A percentile compares a stretch with the other conserved stretches of the same genome.
Conservation (phyloP, 2,797 vertebrate species). For the Myotis vivesi region DNA sequence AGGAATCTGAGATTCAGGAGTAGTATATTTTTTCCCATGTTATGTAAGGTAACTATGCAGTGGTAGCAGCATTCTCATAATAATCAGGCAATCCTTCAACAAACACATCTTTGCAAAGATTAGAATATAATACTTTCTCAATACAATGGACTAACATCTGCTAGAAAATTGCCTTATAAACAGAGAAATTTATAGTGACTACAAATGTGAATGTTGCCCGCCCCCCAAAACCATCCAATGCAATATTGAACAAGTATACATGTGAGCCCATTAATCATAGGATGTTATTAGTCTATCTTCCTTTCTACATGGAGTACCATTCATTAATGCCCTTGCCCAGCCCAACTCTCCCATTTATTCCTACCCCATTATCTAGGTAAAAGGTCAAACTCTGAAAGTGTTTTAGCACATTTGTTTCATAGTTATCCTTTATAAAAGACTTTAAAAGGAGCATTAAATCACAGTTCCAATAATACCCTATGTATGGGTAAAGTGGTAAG, state of each 20-base stretch:
- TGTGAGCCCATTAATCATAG: not conserved
- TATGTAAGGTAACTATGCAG: not conserved
- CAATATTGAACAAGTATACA: not conserved
- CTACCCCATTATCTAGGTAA: not conserved
- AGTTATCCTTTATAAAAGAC: constrained; percentile 4
- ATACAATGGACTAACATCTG: constrained; percentile 19
- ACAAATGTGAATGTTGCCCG: not conserved
- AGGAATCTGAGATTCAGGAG: not conserved
- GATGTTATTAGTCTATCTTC: not conserved
- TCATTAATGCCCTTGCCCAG: not conserved
- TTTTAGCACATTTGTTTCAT: not conserved
- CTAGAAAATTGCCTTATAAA: constrained; percentile 41
- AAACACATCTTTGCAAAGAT: constrained; percentile 1
- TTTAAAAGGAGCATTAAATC: constrained; percentile 34
- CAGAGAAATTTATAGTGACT: not conserved
- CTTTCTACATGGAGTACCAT: not conserved
- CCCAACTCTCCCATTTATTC: not conserved
- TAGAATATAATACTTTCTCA: constrained; percentile 32
- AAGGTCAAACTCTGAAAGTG: constrained; percentile 29
- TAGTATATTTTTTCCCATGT: not conserved
- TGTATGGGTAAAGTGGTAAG: constrained; percentile 19
- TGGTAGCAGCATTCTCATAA: not conserved
- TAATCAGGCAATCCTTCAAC: not conserved
- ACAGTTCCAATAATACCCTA: not conserved
- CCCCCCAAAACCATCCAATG: not conserved